Conservation (phyloP, 2,888 invertebrate species). For the Acanthosepion pharaonis region DNA sequence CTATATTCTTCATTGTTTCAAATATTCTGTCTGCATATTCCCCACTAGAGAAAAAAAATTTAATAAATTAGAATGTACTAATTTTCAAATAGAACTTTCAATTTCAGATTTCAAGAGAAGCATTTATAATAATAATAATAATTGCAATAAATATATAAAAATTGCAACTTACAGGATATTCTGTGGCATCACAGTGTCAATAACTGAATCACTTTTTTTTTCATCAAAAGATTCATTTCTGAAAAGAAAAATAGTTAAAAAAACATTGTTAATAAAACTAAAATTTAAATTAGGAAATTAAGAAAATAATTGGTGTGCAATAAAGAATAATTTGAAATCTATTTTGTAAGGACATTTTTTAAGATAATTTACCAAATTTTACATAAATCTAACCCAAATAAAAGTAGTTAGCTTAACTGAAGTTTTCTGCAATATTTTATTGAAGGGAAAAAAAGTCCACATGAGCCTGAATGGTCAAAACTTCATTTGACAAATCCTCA, state of each 20-base stretch:
- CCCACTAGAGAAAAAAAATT: background rate
- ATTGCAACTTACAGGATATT: background rate
- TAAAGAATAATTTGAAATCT: background rate
- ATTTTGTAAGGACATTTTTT: background rate
- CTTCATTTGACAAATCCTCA: background rate
- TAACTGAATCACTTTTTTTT: background rate
- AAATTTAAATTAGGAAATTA: background rate
- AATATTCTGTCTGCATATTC: constrained; percentile 1
- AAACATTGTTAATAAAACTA: background rate
- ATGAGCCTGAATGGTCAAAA: background rate
- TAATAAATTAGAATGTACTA: background rate
- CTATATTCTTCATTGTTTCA: background rate
- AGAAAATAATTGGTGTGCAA: background rate
- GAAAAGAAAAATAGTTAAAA: background rate
- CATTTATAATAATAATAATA: background rate
- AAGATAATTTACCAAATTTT: background rate
- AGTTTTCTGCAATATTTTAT: too few species aligned
- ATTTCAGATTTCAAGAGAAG: background rate
- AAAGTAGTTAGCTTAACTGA: background rate
- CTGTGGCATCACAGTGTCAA: background rate
- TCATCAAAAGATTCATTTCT: background rate
- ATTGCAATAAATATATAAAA: too few species aligned
- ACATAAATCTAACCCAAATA: background rate
- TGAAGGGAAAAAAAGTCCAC: background rate
- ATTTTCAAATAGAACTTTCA: background rate